These are phyloP conservation scores for Bibio marci DNA, from an alignment of 2,888 invertebrate genomes.

Conservation along the genomic window DNA sequence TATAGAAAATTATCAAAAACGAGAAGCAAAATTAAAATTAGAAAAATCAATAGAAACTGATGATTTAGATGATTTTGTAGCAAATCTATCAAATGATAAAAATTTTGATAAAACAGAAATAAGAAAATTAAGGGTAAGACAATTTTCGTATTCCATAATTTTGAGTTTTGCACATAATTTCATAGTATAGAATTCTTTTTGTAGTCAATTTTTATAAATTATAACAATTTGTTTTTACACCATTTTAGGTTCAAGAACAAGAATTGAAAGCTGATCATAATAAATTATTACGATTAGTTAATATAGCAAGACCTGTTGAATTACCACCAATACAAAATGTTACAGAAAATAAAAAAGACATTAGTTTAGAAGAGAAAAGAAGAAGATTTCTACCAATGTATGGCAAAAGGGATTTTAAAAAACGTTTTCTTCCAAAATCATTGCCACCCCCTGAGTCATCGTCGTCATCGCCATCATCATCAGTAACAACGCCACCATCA, in stretches of 20 bases:
- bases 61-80: conserved; percentile 74
- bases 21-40: conserved; percentile 23
- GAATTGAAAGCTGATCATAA: conserved; percentile 50
- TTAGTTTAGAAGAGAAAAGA: conserved; percentile 7
- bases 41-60: conserved; percentile 36
- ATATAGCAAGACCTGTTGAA: conserved; percentile 52
- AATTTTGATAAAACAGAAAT: conserved; percentile 47
- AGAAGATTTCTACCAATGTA: conserved; percentile 27
- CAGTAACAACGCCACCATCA: conserved; percentile 8
- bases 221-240: conserved; percentile 14
- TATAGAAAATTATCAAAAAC: conserved; percentile 28
- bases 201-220: conserved; percentile 1
- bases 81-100: conserved; percentile 38
- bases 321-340: conserved; percentile 33
- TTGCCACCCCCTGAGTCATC: no score
- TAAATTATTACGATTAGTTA: conserved; percentile 50
- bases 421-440: no score
- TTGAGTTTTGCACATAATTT: background rate
- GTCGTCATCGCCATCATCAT: no score
- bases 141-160: background rate
- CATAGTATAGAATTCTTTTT: background rate
- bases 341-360: conserved; percentile 9
- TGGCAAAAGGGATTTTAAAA: conserved; percentile 21
- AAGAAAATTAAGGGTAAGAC: conserved; percentile 32
- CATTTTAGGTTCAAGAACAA: conserved; percentile 40